Evolutionary conservation across 2,888 invertebrate species (phyloP).

Genomic region (Sarcophaga subvicina): DNA sequence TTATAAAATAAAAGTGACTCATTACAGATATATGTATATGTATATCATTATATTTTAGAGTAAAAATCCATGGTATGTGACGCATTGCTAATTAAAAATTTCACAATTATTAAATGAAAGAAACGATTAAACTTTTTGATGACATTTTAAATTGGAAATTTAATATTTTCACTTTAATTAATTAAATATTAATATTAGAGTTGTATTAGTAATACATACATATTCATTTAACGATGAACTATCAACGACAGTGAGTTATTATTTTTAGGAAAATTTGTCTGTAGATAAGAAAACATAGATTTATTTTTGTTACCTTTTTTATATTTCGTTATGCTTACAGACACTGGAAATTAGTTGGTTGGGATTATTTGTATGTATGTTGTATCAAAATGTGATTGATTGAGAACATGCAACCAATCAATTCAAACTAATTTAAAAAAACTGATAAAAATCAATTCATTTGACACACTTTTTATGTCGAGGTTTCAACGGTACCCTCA

Average conservation of each 20-base stretch:
- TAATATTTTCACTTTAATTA: no score
- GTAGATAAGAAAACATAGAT: no score
- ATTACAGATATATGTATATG: neutral
- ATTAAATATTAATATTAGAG: no score
- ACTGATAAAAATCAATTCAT: slow-evolving; percentile 25
- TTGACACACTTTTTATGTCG: slow-evolving; percentile 27
- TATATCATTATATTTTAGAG: neutral
- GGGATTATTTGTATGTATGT: neutral
- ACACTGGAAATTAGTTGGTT: neutral
- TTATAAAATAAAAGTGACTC: neutral
- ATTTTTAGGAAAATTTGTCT: no score
- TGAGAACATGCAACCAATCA: slow-evolving; percentile 19
- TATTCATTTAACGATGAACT: no score
- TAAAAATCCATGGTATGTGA: neutral
- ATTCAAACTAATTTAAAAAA: slow-evolving; percentile 17
- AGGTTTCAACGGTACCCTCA: neutral
- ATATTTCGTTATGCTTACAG: no score
- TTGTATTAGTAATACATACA: no score
- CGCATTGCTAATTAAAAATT: neutral
- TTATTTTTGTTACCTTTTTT: no score
- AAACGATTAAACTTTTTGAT: neutral
- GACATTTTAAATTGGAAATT: no score
- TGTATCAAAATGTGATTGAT: neutral
- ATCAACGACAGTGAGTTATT: no score
- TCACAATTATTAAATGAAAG: neutral